A percentile compares a stretch with the other conserved stretches of the same genome.
phyloP scores from a whole-genome alignment of 2,888 invertebrate species.

The Parochlus steinenii region DNA sequence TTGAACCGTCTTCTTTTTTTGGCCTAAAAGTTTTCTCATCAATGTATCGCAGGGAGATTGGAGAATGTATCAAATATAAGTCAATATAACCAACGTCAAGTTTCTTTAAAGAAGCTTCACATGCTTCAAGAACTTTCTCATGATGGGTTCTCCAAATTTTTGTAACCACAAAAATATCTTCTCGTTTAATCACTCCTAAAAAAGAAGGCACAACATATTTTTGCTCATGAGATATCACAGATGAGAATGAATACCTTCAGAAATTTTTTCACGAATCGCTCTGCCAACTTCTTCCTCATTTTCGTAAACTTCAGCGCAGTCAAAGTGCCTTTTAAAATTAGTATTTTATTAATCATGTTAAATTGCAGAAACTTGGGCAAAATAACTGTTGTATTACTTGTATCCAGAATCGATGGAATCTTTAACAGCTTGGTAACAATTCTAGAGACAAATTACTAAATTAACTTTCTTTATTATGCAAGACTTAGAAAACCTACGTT shows the following conservation, averaged over 20 bases:
- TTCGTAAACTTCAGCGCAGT: constrained; percentile 34
- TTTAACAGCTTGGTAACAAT: constrained; percentile 27
- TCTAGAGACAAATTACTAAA: too few relatives aligned
- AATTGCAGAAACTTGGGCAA: too few relatives aligned
- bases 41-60: constrained; percentile 1
- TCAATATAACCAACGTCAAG: constrained; percentile 31
- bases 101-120: constrained; percentile 1
- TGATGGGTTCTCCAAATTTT: constrained; percentile 24
- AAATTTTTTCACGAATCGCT: constrained; percentile 28
- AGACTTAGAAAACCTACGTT: too few relatives aligned
- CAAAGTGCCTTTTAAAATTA: too few relatives aligned
- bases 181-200: constrained; percentile 34
- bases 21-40: constrained; percentile 9
- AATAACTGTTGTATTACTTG: constrained; percentile 42
- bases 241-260: constrained; percentile 26
- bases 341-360: too few relatives aligned
- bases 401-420: constrained; percentile 34
- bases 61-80: constrained; percentile 8
- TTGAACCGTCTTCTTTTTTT: neutral
- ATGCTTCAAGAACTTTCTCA: constrained; percentile 6
- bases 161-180: constrained; percentile 49
- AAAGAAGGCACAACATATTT: constrained; percentile 28
- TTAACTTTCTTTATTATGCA: too few relatives aligned
- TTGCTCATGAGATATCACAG: too few relatives aligned
- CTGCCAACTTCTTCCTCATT: constrained; percentile 27